Evolutionary conservation across 2,888 invertebrate genomes (phyloP).

Genomic region (Bombylius major): DNA sequence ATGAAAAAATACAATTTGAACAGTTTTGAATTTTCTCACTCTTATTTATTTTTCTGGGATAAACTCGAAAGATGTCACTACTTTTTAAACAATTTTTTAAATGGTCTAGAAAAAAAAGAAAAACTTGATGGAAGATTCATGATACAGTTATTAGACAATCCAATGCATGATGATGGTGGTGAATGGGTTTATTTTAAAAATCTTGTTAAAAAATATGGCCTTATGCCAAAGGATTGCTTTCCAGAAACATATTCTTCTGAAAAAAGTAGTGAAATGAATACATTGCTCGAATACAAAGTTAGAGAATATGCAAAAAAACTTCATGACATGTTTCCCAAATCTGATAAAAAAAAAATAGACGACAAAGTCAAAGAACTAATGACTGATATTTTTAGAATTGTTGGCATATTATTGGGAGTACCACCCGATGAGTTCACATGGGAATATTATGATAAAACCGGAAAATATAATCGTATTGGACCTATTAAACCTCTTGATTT

Average conservation of each 20-base stretch:
- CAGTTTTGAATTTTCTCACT: slow-evolving; percentile 86
- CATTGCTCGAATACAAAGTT: slow-evolving; percentile 75
- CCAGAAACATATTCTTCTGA: slow-evolving; percentile 71
- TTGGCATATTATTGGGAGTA: slow-evolving; percentile 70
- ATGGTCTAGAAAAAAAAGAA: slow-evolving; percentile 57
- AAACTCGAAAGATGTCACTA: slow-evolving; percentile 82
- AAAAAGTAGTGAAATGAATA: too few relatives aligned
- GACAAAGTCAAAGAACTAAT: slow-evolving; percentile 55
- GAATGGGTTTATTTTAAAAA: slow-evolving; percentile 91
- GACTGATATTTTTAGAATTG: slow-evolving; percentile 62
- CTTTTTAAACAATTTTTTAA: too few relatives aligned
- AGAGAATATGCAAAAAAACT: slow-evolving; percentile 72
- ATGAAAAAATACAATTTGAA: slow-evolving; percentile 71
- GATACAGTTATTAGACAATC: too few relatives aligned
- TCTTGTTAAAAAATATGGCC: slow-evolving; percentile 72
- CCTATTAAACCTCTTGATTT: too few relatives aligned
- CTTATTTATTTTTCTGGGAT: slow-evolving; percentile 83
- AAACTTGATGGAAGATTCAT: slow-evolving; percentile 63
- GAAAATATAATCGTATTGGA: too few relatives aligned
- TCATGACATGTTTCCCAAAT: slow-evolving; percentile 51
- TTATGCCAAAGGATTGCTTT: slow-evolving; percentile 79
- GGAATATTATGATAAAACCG: too few relatives aligned
- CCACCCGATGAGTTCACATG: too few relatives aligned
- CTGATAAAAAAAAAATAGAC: slow-evolving; percentile 49
- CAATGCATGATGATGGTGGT: slow-evolving; percentile 74